Percentiles rank a stretch among this genome's conserved stretches.
Evolutionary conservation across 2,113 vertebrate genomes (phyloP).

Genomic region (Protomyctophum bolini): DNA sequence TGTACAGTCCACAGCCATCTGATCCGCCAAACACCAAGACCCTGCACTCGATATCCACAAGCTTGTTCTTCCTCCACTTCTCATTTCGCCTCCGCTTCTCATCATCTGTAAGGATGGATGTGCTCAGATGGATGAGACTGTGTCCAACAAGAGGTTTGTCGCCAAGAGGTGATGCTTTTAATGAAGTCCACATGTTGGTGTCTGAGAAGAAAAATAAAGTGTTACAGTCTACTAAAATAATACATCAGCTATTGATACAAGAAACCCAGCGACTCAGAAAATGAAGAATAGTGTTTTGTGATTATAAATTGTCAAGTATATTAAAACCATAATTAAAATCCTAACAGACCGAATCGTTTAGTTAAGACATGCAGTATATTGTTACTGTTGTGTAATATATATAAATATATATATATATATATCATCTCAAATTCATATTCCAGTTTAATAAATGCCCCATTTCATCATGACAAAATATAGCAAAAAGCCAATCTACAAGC

Average conservation of each 20-base stretch:
- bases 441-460: no score
- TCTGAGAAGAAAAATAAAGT: constrained; percentile 65
- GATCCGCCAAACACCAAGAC: constrained; percentile 87
- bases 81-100: constrained; percentile 49
- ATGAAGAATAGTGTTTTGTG: not conserved
- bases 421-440: no score
- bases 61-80: constrained; percentile 14
- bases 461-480: no score
- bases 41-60: constrained; percentile 33
- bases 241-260: not conserved
- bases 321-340: no score
- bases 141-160: constrained; percentile 84
- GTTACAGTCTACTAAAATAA: not conserved
- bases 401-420: no score
- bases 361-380: no score
- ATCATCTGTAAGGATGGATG: constrained; percentile 36
- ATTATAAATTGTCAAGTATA: no score
- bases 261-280: not conserved
- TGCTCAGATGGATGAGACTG: constrained; percentile 76
- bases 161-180: constrained; percentile 74
- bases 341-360: no score
- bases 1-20: constrained; percentile 84
- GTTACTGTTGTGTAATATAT: no score
- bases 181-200: constrained; percentile 80
- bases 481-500: no score